Percentiles rank a stretch among this genome's conserved stretches.
These are phyloP conservation scores for Acanthosepion lycidas DNA, from an alignment of 2,888 invertebrate species.

Conservation along the genomic window DNA sequence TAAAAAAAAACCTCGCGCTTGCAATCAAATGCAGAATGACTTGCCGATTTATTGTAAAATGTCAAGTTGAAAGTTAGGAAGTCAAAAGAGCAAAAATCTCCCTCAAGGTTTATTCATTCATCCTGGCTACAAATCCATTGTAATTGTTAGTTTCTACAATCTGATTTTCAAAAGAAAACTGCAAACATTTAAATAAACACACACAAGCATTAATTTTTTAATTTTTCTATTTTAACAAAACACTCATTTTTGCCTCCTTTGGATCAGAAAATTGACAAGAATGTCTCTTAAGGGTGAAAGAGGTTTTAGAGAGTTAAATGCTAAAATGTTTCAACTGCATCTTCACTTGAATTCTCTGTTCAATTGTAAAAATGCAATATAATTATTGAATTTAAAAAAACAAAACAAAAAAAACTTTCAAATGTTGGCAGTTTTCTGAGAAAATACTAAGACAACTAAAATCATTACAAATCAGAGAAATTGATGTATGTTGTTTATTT, in stretches of 20 bases:
- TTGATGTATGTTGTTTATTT: not conserved
- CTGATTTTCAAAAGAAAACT: not conserved
- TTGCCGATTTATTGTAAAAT: too few species aligned
- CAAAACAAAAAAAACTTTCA: not conserved
- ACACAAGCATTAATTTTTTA: not conserved
- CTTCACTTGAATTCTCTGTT: too few species aligned
- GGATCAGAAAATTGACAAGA: too few species aligned
- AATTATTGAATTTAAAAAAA: not conserved
- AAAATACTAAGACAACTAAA: not conserved
- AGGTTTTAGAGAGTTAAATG: not conserved
- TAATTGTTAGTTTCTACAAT: not conserved
- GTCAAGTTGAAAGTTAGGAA: too few species aligned
- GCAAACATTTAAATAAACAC: not conserved
- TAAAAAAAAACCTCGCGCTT: too few species aligned
- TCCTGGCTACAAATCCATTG: too few species aligned
- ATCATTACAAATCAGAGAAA: not conserved
- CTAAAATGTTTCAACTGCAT: not conserved
- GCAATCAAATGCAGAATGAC: too few species aligned
- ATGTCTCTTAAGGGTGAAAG: too few species aligned
- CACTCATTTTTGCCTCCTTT: too few species aligned
- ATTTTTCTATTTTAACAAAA: too few species aligned
- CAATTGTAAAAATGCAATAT: not conserved
- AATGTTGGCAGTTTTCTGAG: not conserved
- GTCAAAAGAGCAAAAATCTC: too few species aligned
- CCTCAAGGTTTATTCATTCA: too few species aligned